Conservation (phyloP, 2,888 invertebrate species). For the Cybosia mesomella region DNA sequence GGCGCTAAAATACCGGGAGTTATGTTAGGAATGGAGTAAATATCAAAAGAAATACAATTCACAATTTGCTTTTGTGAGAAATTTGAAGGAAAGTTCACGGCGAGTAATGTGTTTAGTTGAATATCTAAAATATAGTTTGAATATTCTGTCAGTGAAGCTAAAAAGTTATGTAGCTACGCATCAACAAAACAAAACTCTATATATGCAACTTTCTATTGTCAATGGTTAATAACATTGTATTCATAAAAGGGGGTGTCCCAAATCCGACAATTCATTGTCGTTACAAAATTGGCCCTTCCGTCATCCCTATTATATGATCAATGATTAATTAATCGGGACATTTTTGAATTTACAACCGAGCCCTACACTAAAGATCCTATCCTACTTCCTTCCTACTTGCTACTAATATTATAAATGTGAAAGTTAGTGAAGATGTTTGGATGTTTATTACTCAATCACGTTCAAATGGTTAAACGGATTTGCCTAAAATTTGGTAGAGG, state of each 20-base stretch:
- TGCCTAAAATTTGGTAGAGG: no score
- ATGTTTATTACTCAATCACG: no score
- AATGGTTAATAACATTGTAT: neutral
- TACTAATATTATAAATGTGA: no score
- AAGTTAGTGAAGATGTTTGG: no score
- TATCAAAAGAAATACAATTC: constrained; percentile 44
- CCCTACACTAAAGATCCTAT: no score
- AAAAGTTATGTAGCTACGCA: neutral
- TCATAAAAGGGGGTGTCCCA: neutral
- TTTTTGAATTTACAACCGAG: no score
- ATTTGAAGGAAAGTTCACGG: neutral
- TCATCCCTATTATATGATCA: neutral
- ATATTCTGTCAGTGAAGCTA: no score
- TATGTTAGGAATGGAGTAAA: constrained; percentile 44
- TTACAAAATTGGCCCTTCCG: neutral
- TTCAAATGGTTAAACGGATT: no score
- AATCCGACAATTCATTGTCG: neutral
- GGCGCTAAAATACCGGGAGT: constrained; percentile 44
- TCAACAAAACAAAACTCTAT: neutral
- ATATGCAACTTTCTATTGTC: neutral
- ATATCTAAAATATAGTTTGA: no score
- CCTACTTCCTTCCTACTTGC: no score
- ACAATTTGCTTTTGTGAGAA: constrained; percentile 14
- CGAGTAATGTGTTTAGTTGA: neutral
- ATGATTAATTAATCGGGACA: neutral